Evolutionary conservation across 2,113 vertebrate genomes (phyloP), one percentile per base, ranked within the genome.

Genomic region (Pagrus major): DNA sequence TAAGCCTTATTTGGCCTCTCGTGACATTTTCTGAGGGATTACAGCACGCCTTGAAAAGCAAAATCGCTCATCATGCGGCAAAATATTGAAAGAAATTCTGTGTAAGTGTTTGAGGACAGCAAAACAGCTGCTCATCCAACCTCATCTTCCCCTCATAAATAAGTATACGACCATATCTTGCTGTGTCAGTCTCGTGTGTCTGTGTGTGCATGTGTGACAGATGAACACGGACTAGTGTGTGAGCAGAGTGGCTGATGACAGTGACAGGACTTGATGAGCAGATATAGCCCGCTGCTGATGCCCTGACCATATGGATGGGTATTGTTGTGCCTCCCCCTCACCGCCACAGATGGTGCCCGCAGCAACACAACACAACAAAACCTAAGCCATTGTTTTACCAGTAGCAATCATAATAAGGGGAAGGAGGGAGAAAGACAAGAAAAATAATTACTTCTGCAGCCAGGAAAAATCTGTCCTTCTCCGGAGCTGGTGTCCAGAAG

Each of bases 261-360:
- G 93, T 93, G 93, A 93, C 92, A 92, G 90, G 91, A 92, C 81
- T 92, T 93, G 91, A 94, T 93, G 91, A 94, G 90, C 87, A 84
- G 92, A 92, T 91, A 88, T 87, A 90, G 90, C 90, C 85, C 81
- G 46, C 88, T 86, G 87, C 90, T 89, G 91, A 94, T 93, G 92
- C 92, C 93, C 89, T 89, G 88, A 90, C 93, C 94, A 95, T 95
- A 95, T 95, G 94, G 93, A 90, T 23, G 89, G 86, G 90, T 93
- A 93, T 93, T 95, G 94, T 94, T 90, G 89, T 91, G 81, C 91
- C 91, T 92, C 89, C 91, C 89, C 92, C 90, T 92, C 91, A 91
- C 90, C 76, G 78, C 89, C 92, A 94, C 94, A 95, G 94, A 95
- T 95, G 94, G 94, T 81, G 90, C 91, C 91, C 91, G 88, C 91